These are phyloP conservation scores for Aradophagus sp. DNA, from an alignment of 1,140 invertebrate species.

Conservation along the genomic window DNA sequence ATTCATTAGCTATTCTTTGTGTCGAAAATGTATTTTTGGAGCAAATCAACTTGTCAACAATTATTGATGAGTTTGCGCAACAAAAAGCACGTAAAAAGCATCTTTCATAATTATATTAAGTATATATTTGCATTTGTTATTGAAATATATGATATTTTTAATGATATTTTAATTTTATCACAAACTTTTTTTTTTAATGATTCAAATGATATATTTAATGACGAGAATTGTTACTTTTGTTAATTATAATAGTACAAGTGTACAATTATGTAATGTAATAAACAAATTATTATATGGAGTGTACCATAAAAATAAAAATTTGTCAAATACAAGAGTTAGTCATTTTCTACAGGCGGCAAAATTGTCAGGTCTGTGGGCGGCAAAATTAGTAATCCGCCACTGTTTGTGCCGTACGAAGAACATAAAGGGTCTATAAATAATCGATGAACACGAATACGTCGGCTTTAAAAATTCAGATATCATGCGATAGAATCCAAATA, in stretches of 20 bases:
- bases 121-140: too few species aligned
- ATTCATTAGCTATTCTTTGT: constrained; percentile 21
- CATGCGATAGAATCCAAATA: background rate
- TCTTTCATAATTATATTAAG: background rate
- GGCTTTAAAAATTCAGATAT: constrained; percentile 8
- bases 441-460: constrained; percentile 1
- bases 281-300: too few species aligned
- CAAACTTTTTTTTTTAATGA: too few species aligned
- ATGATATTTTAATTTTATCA: too few species aligned
- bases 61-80: constrained; percentile 4
- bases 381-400: too few species aligned
- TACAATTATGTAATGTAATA: too few species aligned
- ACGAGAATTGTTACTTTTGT: too few species aligned
- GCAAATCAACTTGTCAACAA: background rate
- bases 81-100: constrained; percentile 2
- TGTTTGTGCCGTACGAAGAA: too few species aligned
- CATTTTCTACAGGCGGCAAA: background rate
- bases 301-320: background rate
- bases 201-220: too few species aligned
- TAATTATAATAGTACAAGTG: too few species aligned
- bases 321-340: background rate
- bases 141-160: too few species aligned
- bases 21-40: constrained; percentile 14
- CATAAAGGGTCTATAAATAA: background rate
- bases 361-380: too few species aligned